These are phyloP conservation scores for Cyprinodon variegatus DNA, from an alignment of 2,113 vertebrate species.

Conservation along the genomic window DNA sequence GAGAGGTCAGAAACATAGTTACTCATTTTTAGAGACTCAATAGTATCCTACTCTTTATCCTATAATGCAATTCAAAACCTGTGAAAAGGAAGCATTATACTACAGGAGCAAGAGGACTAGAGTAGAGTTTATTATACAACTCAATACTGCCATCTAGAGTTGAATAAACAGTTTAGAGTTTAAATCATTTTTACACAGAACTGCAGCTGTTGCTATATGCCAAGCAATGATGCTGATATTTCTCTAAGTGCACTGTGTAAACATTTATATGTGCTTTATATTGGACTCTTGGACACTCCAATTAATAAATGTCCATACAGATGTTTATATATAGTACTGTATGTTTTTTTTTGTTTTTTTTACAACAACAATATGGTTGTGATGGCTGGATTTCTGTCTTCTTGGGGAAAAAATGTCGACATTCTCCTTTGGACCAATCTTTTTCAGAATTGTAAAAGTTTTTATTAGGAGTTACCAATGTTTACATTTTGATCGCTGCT, in stretches of 20 bases:
- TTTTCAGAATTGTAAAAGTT: background rate
- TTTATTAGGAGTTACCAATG: background rate
- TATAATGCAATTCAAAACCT: background rate
- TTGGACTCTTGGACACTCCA: background rate
- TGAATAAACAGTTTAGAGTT: background rate
- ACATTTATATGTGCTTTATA: background rate
- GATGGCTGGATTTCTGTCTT: background rate
- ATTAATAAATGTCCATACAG: background rate
- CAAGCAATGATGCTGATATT: no score
- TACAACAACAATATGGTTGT: background rate
- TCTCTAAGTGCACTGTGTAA: background rate
- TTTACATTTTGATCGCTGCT: no score
- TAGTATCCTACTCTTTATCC: background rate
- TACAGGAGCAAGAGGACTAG: background rate
- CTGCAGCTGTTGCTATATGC: background rate
- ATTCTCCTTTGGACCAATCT: background rate
- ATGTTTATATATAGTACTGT: no score
- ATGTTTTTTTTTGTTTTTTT: background rate
- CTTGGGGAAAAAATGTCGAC: background rate
- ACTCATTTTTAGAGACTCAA: background rate
- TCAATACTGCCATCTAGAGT: slow-evolving; percentile 51
- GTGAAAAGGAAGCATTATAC: background rate
- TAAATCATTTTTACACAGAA: background rate
- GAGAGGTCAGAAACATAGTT: slow-evolving; percentile 18
- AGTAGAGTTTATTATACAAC: background rate